Base-by-base conservation (phyloP, 2,113 vertebrate species). In the Paramormyrops kingsleyae region DNA sequence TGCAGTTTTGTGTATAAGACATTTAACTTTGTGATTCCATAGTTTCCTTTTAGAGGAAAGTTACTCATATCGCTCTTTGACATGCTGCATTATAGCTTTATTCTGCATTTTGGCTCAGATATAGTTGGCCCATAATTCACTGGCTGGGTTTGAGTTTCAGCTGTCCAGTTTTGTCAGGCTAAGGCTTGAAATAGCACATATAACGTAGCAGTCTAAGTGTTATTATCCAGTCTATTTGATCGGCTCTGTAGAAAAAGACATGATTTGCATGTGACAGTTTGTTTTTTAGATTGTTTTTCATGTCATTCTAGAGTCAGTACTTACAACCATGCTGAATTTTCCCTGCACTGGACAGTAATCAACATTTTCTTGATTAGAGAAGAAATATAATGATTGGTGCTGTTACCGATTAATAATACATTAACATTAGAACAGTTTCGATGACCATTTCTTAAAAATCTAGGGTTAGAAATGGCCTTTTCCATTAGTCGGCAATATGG, bases 201-300 rank as follows among this genome's bases (percentile, higher is more conserved):
- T 80, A 42, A 47, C 83, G 24, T 39, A 84, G 44, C 83, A 84
- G 74, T 80, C 35, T 39, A n/a, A 74, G 52, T 56, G 56, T 80
- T 90, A 62, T 92, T 87, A 89, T 49, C 50, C 66, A 46, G 66
- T 85, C 47, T 35, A 13, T 83, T 80, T 42, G 66, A 88, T 47
- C 19, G 42, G 56, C 87, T 88, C 13, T 27, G 53, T 88, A 46
- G 42, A 70, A 35, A 66, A 88, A 44, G 77, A 44, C 15, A 6
- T 83, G 77, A 83, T 83, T 31, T 47, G n/a, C 24, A n/a, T 27
- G 83, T 87, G 50, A 53, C n/a, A 6, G 13, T 52, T 52, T 52
- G 50, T 87, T 50, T 87, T 35, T n/a, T 35, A 6, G 7, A 24
- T 42, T 24, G 1, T 84, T 84, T 77, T 77, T 17, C 5, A 39